These are phyloP conservation scores for Gymnosoma rotundatum DNA, from an alignment of 2,888 invertebrate genomes.

Conservation along the genomic window DNA sequence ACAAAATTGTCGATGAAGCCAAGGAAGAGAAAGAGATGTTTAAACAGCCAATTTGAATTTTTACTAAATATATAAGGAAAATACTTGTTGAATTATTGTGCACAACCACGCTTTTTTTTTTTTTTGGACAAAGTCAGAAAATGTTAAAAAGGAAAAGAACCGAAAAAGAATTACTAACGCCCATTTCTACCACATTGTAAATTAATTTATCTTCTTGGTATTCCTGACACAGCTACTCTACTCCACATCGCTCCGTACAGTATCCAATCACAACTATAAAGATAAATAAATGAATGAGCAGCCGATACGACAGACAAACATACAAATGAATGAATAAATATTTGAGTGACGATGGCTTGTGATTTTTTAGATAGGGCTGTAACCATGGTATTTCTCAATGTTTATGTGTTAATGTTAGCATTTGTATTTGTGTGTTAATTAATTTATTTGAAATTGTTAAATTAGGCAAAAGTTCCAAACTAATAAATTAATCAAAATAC, in stretches of 20 bases:
- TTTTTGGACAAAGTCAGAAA: background rate
- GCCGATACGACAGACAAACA: constrained; percentile 9
- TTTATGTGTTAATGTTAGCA: background rate
- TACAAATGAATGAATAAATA: constrained; percentile 24
- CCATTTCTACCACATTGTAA: constrained; percentile 62
- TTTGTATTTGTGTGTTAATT: constrained; percentile 40
- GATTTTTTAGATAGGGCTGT: background rate
- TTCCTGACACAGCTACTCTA: constrained; percentile 15
- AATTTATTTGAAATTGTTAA: constrained; percentile 61
- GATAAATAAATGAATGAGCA: constrained; percentile 37
- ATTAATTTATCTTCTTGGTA: constrained; percentile 59
- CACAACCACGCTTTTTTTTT: constrained; percentile 40
- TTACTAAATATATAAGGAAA: constrained; percentile 27
- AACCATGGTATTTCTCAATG: background rate
- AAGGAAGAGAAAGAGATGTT: constrained; percentile 21
- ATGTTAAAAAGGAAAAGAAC: background rate
- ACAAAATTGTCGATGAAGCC: constrained; percentile 7
- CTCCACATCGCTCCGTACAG: background rate
- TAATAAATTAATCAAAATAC: constrained; percentile 65
- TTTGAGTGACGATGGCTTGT: constrained; percentile 12
- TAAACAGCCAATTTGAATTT: constrained; percentile 55
- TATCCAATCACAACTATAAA: constrained; percentile 30
- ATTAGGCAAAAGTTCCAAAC: constrained; percentile 63
- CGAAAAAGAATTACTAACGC: constrained; percentile 52
- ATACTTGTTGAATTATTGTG: constrained; percentile 59